Percentiles rank a stretch among this genome's conserved stretches.
Evolutionary conservation across 2,113 vertebrate genomes (phyloP).

Genomic region (Microtus montanus): DNA sequence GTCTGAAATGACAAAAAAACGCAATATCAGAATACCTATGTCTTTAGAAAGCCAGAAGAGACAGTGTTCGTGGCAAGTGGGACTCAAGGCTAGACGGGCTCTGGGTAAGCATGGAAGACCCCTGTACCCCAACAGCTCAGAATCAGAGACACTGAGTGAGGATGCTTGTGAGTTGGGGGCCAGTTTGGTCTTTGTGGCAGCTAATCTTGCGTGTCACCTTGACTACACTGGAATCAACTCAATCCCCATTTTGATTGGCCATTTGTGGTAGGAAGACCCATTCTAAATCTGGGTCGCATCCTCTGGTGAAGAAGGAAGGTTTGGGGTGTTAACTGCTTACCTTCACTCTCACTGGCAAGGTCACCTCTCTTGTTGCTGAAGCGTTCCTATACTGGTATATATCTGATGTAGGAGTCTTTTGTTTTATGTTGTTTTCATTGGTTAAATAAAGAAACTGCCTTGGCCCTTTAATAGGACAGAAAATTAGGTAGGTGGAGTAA

Average conservation of each 20-base stretch:
- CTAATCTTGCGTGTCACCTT: not conserved
- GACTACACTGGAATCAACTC: not conserved
- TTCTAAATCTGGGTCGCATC: not conserved
- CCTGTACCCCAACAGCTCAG: not conserved
- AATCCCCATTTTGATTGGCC: not conserved
- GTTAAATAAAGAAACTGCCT: too few species aligned
- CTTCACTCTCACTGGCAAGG: not conserved
- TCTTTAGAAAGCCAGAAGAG: not conserved
- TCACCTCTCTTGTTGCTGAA: not conserved
- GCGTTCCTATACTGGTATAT: not conserved
- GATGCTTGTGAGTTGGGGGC: not conserved
- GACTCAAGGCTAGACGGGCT: not conserved
- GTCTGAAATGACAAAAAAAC: not conserved
- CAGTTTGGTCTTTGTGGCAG: not conserved
- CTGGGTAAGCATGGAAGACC: not conserved
- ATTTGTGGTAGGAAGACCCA: not conserved
- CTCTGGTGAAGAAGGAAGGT: not conserved
- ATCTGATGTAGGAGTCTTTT: too few species aligned
- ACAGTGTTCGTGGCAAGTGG: not conserved
- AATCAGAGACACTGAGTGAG: not conserved
- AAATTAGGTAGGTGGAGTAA: too few species aligned
- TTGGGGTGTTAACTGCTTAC: not conserved
- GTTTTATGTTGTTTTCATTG: too few species aligned
- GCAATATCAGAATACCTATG: not conserved
- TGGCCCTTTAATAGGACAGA: too few species aligned